Evolutionary conservation across 1,140 invertebrate genomes (phyloP).

Genomic region (Temnothorax nylanderi): DNA sequence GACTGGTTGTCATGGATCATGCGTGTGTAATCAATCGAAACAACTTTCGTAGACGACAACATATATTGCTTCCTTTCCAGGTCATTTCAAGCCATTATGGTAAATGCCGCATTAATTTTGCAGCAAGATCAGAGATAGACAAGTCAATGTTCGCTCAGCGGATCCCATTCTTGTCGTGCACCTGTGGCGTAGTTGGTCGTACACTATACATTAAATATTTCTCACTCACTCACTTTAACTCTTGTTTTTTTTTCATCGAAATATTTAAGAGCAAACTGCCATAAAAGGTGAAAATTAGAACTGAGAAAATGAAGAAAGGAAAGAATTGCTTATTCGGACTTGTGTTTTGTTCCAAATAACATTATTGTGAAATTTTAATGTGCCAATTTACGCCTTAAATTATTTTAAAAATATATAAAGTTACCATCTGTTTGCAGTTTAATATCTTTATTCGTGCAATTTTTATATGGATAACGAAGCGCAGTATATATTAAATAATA

Average conservation of each 20-base stretch:
- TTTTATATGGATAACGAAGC: neutral
- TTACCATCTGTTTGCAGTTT: neutral
- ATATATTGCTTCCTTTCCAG: slow-evolving; percentile 54
- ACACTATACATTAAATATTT: slow-evolving; percentile 73
- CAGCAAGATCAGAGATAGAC: slow-evolving; percentile 73
- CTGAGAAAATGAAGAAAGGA: neutral
- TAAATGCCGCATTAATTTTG: slow-evolving; percentile 76
- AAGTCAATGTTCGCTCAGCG: slow-evolving; percentile 61
- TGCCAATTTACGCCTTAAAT: neutral
- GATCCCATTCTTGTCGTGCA: slow-evolving; percentile 49
- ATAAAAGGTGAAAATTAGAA: slow-evolving; percentile 29
- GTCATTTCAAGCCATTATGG: slow-evolving; percentile 68
- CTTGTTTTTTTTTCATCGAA: slow-evolving; percentile 37
- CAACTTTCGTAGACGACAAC: slow-evolving; percentile 18
- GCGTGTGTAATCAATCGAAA: slow-evolving; percentile 17
- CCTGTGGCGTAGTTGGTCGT: slow-evolving; percentile 29
- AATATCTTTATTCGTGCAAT: neutral
- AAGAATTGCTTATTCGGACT: neutral
- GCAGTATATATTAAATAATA: neutral
- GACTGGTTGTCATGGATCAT: slow-evolving; percentile 57
- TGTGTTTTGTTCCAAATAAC: neutral
- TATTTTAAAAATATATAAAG: neutral
- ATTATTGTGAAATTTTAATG: neutral
- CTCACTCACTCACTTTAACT: slow-evolving; percentile 42
- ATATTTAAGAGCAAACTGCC: slow-evolving; percentile 50